phyloP scores from a whole-genome alignment of 2,888 invertebrate genomes.

The Lordiphosa fenestrarum region DNA sequence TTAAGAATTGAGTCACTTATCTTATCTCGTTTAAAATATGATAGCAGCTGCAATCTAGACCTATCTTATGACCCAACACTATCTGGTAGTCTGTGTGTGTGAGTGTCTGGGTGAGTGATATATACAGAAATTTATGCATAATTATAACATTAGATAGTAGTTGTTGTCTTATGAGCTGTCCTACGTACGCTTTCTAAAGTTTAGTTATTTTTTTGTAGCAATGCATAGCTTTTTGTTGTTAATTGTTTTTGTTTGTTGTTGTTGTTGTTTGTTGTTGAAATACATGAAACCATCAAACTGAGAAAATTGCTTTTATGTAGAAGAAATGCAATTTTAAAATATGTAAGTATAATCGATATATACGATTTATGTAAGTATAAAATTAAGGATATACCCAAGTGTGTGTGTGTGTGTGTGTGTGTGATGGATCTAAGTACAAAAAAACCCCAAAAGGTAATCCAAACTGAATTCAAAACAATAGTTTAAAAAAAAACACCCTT shows the following conservation, averaged over 20 bases:
- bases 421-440: constrained; percentile 40
- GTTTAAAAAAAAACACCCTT: constrained; percentile 20
- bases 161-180: constrained; percentile 34
- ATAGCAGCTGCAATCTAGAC: too few relatives aligned
- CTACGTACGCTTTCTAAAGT: constrained; percentile 59
- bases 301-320: constrained; percentile 69
- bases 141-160: constrained; percentile 52
- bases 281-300: constrained; percentile 77
- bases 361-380: constrained; percentile 43
- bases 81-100: constrained; percentile 13
- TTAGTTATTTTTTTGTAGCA: constrained; percentile 49
- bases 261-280: constrained; percentile 40
- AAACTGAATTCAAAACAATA: constrained; percentile 10
- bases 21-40: too few relatives aligned
- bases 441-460: constrained; percentile 25
- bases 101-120: constrained; percentile 30
- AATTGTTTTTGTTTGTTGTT: constrained; percentile 22
- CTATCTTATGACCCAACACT: not conserved
- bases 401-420: constrained; percentile 30
- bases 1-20: too few relatives aligned
- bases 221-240: constrained; percentile 43
- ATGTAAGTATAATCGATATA: constrained; percentile 49
- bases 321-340: constrained; percentile 70
- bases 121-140: constrained; percentile 50
- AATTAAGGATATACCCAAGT: constrained; percentile 31